Conservation (phyloP, 2,113 vertebrate species). For the Oenanthe melanoleuca region DNA sequence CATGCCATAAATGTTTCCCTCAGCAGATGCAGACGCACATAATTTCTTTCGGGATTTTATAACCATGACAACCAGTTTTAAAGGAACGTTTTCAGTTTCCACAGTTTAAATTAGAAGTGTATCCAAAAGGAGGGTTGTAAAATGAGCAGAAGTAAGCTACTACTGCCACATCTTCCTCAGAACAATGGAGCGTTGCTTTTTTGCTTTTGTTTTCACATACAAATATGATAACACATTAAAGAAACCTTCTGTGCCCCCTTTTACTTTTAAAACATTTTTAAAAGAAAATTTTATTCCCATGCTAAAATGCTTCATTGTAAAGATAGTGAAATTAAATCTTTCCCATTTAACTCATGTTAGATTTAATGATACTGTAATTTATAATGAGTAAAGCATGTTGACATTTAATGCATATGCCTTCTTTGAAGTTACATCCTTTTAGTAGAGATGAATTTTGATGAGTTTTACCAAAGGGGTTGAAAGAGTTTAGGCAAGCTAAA, state of each 20-base stretch:
- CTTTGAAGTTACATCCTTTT: conserved; percentile 67
- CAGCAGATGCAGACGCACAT: conserved; percentile 51
- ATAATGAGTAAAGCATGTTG: conserved; percentile 57
- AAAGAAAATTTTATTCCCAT: neutral
- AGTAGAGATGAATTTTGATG: conserved; percentile 60
- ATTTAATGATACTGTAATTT: conserved; percentile 66
- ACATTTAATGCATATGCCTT: conserved; percentile 55
- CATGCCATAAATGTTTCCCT: conserved; percentile 64
- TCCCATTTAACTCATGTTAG: conserved; percentile 49
- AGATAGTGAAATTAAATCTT: conserved; percentile 35
- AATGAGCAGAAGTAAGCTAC: conserved; percentile 53
- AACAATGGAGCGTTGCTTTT: neutral
- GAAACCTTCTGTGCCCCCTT: neutral
- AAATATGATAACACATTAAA: neutral
- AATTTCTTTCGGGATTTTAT: conserved; percentile 74
- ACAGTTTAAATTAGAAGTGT: conserved; percentile 61
- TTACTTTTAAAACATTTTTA: neutral
- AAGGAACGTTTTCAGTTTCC: conserved; percentile 56
- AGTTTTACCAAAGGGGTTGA: conserved; percentile 44
- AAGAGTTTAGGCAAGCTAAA: conserved; percentile 53
- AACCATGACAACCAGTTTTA: conserved; percentile 78
- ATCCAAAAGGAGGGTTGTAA: conserved; percentile 39
- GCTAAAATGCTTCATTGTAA: conserved; percentile 42
- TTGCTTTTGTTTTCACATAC: neutral
- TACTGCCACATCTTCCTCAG: conserved; percentile 27